Evolutionary conservation across 2,888 invertebrate genomes (phyloP).

Genomic region (Drosophila koepferae): DNA sequence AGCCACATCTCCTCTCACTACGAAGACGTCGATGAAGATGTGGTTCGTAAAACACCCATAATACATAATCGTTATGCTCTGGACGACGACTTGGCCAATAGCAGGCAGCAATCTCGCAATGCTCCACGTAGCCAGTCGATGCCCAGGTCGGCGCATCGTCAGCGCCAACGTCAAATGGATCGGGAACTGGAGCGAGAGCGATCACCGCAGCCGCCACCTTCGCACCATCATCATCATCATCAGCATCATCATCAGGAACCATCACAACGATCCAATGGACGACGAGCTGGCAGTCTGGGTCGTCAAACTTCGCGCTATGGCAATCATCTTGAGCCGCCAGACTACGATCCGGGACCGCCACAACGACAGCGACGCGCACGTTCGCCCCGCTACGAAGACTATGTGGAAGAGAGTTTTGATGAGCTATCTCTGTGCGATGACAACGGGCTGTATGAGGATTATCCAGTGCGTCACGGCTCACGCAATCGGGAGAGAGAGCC

Average conservation of each 20-base stretch:
- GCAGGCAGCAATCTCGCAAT: conserved; percentile 41
- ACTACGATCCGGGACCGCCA: conserved; percentile 55
- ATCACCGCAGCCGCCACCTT: conserved; percentile 51
- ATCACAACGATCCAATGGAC: conserved; percentile 45
- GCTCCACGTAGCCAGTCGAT: conserved; percentile 82
- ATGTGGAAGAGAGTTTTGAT: conserved; percentile 82
- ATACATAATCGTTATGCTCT: conserved; percentile 90
- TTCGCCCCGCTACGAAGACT: conserved; percentile 79
- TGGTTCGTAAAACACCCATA: conserved; percentile 87
- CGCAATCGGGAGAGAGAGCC: conserved; percentile 62
- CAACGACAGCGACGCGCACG: conserved; percentile 60
- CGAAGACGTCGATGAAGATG: conserved; percentile 82
- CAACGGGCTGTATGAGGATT: conserved; percentile 72
- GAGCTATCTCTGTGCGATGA: conserved; percentile 66
- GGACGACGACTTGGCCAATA: conserved; percentile 82
- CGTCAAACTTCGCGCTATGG: conserved; percentile 78
- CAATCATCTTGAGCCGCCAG: conserved; percentile 82
- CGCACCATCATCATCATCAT: conserved; percentile 18
- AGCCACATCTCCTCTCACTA: conserved; percentile 69
- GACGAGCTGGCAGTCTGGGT: conserved; percentile 67
- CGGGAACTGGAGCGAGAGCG: conserved; percentile 61
- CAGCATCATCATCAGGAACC: conserved; percentile 8
- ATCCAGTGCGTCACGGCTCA: conserved; percentile 57
- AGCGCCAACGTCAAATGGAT: conserved; percentile 64
- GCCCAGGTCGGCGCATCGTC: conserved; percentile 81